Base-by-base conservation (phyloP, 2,888 invertebrate species). In the Tholera decimalis region DNA sequence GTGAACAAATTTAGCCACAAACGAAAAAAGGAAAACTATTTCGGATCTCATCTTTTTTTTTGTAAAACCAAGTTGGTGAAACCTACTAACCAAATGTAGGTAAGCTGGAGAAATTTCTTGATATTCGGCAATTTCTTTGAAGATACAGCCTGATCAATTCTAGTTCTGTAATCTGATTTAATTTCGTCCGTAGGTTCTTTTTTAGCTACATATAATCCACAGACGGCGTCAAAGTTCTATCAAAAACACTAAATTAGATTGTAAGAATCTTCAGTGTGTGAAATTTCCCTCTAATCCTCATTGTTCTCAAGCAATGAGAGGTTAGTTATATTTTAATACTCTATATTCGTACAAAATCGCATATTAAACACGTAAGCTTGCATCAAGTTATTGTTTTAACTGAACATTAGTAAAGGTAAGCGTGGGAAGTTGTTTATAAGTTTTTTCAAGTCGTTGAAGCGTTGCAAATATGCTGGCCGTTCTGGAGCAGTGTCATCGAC, bases 401-500 rank as follows among this genome's bases (percentile, higher is more conserved):
- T 67, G n/a, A 54, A 57, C 53, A 63, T 70, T 80, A 63, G 77
- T 78, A 75, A 75, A 77, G 64, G 76, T 79, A 80, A 88, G 82
- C 91, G 92, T 91, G 91, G 89, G 91, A 92, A 91, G 74, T 82
- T 72, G 73, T 85, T 82, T 84, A 85, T 86, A 84, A 82, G 62
- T 83, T 88, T 88, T 84, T 88, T 86, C 80, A 82, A 87, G 80
- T 83, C 91, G 82, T 82, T 90, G 87, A 85, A 89, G 91, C 92
- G 90, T 90, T 89, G 86, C 89, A 87, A 91, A 91, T 88, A 89
- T 87, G 84, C 83, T 82, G 84, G 82, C 77, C 84, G 79, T 71
- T 80, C 86, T 87, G 86, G 87, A 87, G 81, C 78, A 79, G 81
- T 86, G 91, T 91, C 91, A 90, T 84, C 86, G 90, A 89, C 90